Evolutionary conservation across 1,140 invertebrate species (phyloP).

Genomic region (Listronotus oregonensis): DNA sequence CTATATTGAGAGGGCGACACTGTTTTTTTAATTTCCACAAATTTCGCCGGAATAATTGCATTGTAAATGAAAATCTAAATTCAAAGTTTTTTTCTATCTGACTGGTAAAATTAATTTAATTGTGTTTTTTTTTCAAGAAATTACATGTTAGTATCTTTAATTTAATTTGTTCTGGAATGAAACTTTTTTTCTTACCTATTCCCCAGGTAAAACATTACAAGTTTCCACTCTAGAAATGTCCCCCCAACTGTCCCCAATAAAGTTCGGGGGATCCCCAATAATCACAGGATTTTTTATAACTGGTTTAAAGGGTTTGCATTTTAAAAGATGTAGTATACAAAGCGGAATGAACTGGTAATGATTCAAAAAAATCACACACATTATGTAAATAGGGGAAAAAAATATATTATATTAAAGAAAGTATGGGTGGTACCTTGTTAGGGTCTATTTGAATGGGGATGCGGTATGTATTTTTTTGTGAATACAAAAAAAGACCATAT

Average conservation of each 20-base stretch:
- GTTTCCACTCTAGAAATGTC: constrained; percentile 82
- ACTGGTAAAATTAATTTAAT: too few relatives aligned
- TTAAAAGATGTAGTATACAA: constrained; percentile 70
- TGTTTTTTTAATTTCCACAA: too few relatives aligned
- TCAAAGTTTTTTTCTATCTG: neutral
- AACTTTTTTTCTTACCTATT: constrained; percentile 64
- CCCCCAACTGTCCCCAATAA: constrained; percentile 80
- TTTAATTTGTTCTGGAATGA: too few relatives aligned
- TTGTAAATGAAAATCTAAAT: too few relatives aligned
- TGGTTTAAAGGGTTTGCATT: constrained; percentile 70
- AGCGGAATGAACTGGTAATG: constrained; percentile 69
- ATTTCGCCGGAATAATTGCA: too few relatives aligned
- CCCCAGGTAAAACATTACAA: constrained; percentile 81
- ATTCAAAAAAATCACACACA: constrained; percentile 63
- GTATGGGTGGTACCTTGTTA: too few relatives aligned
- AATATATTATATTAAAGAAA: neutral
- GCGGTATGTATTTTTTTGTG: too few relatives aligned
- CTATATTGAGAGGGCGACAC: too few relatives aligned
- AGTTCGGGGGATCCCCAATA: constrained; percentile 75
- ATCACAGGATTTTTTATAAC: constrained; percentile 65
- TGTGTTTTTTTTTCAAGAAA: too few relatives aligned
- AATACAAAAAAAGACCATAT: too few relatives aligned
- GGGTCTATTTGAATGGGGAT: too few relatives aligned
- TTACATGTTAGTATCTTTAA: too few relatives aligned
- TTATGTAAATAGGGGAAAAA: neutral